phyloP scores from a whole-genome alignment of 2,113 vertebrate species.

The Oryzias javanicus region DNA sequence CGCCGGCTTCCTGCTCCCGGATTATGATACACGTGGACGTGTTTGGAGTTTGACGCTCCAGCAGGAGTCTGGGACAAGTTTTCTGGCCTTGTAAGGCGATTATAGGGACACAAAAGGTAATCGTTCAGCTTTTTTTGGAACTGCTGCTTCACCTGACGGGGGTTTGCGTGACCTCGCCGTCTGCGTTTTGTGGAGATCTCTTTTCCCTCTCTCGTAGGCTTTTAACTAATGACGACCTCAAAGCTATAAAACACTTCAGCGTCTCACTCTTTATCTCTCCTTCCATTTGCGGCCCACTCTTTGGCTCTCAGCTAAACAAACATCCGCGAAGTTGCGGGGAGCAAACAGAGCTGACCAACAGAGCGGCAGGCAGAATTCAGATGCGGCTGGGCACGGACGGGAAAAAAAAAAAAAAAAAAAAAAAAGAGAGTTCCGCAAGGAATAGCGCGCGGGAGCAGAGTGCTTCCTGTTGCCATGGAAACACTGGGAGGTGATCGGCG shows the following conservation, averaged over 20 bases:
- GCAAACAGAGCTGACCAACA: slow-evolving; percentile 39
- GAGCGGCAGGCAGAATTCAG: slow-evolving; percentile 43
- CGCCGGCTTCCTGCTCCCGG: too few relatives aligned
- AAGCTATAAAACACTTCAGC: slow-evolving; percentile 38
- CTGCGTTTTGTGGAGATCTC: slow-evolving; percentile 21
- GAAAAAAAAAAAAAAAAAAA: too few relatives aligned
- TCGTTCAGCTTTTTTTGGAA: too few relatives aligned
- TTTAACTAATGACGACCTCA: slow-evolving; percentile 32
- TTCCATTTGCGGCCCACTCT: slow-evolving; percentile 6
- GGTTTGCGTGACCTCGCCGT: slow-evolving; percentile 39
- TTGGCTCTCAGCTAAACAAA: slow-evolving; percentile 9
- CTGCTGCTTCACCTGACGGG: slow-evolving; percentile 7
- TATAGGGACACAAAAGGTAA: too few relatives aligned
- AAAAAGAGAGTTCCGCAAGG: slow-evolving; percentile 21
- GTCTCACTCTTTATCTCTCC: slow-evolving; percentile 25
- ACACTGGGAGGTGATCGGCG: slow-evolving; percentile 52
- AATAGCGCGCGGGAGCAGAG: slow-evolving; percentile 33
- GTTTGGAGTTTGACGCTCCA: too few relatives aligned
- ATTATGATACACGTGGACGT: too few relatives aligned
- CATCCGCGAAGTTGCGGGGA: slow-evolving; percentile 47
- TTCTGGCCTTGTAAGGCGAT: too few relatives aligned
- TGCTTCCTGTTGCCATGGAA: slow-evolving; percentile 71
- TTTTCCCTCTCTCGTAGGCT: slow-evolving; percentile 5
- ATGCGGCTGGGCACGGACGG: slow-evolving; percentile 38
- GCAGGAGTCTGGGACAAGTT: too few relatives aligned